A percentile compares a stretch with the other conserved stretches of the same genome.
phyloP scores from a whole-genome alignment of 2,113 vertebrate species.

The Pedetes capensis region DNA sequence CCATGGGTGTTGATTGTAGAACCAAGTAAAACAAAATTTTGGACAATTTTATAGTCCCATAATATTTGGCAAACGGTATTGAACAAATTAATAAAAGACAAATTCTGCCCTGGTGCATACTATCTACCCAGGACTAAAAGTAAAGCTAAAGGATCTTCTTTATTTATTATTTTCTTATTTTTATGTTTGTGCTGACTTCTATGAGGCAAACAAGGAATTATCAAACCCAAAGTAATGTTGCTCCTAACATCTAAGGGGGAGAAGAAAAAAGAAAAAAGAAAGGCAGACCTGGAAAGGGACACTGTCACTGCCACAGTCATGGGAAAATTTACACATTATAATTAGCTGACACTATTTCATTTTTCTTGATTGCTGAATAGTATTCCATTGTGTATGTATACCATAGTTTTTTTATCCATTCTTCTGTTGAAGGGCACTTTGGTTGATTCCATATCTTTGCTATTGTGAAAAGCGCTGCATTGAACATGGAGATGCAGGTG shows the following conservation, averaged over 20 bases:
- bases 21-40: too few relatives aligned
- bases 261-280: not conserved
- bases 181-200: not conserved
- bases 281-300: not conserved
- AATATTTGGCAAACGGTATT: not conserved
- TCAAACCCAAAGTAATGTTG: not conserved
- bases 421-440: too few relatives aligned
- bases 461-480: too few relatives aligned
- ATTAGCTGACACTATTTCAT: constrained; percentile 49
- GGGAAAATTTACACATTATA: constrained; percentile 14
- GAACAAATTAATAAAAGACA: not conserved
- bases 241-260: not conserved
- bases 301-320: not conserved
- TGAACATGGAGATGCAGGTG: too few relatives aligned
- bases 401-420: too few relatives aligned
- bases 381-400: too few relatives aligned
- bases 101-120: not conserved
- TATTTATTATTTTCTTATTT: not conserved
- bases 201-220: constrained; percentile 20
- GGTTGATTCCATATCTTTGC: too few relatives aligned
- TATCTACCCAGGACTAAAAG: not conserved
- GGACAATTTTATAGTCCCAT: not conserved
- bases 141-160: not conserved
- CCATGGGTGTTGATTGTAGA: too few relatives aligned
- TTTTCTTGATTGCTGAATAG: too few relatives aligned